phyloP scores from a whole-genome alignment of 1,140 invertebrate genomes.

The Luehdorfia chinensis region DNA sequence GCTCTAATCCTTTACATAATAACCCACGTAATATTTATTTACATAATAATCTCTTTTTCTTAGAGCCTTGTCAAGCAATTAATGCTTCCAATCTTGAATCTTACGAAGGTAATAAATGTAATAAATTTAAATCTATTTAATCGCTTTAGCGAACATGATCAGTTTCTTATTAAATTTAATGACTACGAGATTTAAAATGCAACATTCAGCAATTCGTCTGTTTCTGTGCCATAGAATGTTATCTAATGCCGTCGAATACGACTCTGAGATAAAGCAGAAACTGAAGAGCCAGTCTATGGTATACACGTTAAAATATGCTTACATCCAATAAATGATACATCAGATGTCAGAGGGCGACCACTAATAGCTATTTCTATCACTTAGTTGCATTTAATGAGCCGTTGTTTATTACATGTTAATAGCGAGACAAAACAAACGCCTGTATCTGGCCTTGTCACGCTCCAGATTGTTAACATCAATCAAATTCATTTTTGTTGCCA shows the following conservation, averaged over 20 bases:
- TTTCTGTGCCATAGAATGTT: background rate
- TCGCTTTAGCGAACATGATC: no score
- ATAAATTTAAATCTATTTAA: no score
- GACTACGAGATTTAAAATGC: background rate
- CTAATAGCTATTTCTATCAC: slow-evolving; percentile 51
- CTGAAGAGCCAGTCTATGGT: slow-evolving; percentile 25
- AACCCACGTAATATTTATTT: no score
- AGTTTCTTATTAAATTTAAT: no score
- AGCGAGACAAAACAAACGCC: slow-evolving; percentile 51
- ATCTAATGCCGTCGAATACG: background rate
- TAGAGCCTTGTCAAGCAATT: no score
- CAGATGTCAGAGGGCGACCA: slow-evolving; percentile 39
- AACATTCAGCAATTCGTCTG: background rate
- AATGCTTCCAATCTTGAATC: no score
- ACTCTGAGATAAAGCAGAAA: slow-evolving; percentile 24
- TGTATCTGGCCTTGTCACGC: slow-evolving; percentile 57
- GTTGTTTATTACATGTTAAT: slow-evolving; percentile 50
- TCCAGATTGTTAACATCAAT: slow-evolving; percentile 54
- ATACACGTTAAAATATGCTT: slow-evolving; percentile 6
- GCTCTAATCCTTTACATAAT: no score
- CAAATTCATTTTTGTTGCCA: slow-evolving; percentile 44
- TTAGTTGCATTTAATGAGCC: slow-evolving; percentile 57
- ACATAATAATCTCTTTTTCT: no score
- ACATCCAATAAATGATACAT: slow-evolving; percentile 27
- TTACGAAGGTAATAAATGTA: no score